Conservation (phyloP, 2,113 vertebrate species). For the Pipra filicauda region DNA sequence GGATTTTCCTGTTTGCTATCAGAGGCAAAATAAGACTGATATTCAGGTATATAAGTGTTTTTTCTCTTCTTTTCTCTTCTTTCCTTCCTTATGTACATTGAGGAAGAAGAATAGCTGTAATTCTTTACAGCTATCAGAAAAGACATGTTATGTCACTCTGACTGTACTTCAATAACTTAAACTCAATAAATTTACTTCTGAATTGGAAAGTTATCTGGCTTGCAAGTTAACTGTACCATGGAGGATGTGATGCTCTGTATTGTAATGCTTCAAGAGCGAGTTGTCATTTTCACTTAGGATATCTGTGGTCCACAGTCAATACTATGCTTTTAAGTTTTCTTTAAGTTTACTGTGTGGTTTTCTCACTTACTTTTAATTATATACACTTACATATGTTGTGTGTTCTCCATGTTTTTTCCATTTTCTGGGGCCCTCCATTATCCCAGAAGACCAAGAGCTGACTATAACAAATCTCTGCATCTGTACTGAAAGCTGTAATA, state of each 20-base stretch:
- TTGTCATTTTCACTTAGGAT: neutral
- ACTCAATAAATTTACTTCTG: neutral
- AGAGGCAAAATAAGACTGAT: neutral
- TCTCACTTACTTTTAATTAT: neutral
- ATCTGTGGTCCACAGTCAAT: neutral
- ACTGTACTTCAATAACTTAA: neutral
- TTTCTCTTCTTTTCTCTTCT: neutral
- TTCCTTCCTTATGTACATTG: neutral
- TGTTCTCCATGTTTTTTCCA: neutral
- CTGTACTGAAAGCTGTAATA: neutral
- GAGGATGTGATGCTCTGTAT: neutral
- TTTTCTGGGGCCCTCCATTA: neutral
- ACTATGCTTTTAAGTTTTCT: neutral
- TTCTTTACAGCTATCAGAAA: neutral
- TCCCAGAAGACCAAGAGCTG: neutral
- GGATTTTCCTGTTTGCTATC: constrained; percentile 3
- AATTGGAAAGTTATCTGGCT: neutral
- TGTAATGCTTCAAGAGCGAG: neutral
- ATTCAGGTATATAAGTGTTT: neutral
- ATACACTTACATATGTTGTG: neutral
- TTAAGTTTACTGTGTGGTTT: neutral
- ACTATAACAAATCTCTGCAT: neutral
- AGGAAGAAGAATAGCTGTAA: neutral
- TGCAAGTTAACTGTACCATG: neutral
- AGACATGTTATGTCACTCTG: neutral